Percentiles rank a stretch among this genome's conserved stretches.
phyloP scores from a whole-genome alignment of 1,140 invertebrate species.

The Tigriopus japonicus region DNA sequence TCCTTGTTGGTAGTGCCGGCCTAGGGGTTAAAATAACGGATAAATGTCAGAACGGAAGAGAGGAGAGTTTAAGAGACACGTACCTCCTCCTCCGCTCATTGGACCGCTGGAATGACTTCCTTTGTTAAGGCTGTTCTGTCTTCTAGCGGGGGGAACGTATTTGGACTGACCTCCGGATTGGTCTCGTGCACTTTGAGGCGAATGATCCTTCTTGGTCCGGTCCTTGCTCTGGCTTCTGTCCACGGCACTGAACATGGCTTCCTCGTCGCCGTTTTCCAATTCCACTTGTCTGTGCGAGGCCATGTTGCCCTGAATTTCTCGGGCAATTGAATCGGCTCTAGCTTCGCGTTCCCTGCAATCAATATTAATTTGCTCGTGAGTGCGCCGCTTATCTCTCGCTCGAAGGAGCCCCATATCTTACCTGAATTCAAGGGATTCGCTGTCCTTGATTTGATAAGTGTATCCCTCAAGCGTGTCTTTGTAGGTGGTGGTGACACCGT shows the following conservation, averaged over 20 bases:
- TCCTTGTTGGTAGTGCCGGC: constrained; percentile 14
- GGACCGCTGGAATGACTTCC: background rate
- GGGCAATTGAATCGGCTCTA: constrained; percentile 64
- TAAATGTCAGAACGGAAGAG: no score
- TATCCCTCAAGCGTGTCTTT: constrained; percentile 65
- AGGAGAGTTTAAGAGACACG: no score
- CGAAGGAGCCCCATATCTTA: constrained; percentile 21
- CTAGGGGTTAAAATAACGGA: no score
- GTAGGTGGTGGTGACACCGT: constrained; percentile 70
- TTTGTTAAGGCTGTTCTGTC: background rate
- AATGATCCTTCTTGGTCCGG: background rate
- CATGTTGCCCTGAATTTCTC: constrained; percentile 68
- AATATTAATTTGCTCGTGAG: background rate
- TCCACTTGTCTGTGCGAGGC: constrained; percentile 55
- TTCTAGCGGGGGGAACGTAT: background rate
- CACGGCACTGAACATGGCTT: constrained; percentile 43
- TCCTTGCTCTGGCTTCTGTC: constrained; percentile 3
- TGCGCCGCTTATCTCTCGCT: background rate
- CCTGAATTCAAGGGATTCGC: constrained; percentile 66
- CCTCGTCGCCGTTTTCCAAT: constrained; percentile 74
- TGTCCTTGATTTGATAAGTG: constrained; percentile 49
- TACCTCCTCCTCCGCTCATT: background rate
- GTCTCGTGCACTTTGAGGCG: background rate
- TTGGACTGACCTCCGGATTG: background rate
- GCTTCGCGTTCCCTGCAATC: constrained; percentile 44